These are phyloP conservation scores for Galeopsomyia nigrocyanea DNA, from an alignment of 2,888 invertebrate genomes.

Conservation along the genomic window DNA sequence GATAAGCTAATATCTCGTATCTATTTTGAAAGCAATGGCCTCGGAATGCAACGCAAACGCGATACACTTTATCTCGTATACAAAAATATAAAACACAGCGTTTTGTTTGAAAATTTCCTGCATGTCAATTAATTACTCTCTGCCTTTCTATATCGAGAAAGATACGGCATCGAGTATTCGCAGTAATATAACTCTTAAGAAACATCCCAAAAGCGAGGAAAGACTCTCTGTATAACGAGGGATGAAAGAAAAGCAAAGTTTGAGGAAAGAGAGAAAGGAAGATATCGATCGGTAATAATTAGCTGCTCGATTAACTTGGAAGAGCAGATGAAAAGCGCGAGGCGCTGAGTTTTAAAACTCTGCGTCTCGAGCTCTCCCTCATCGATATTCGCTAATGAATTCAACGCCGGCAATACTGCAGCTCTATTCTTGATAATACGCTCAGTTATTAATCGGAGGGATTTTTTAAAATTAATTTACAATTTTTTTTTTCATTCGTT, in stretches of 20 bases:
- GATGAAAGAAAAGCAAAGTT: constrained; percentile 42
- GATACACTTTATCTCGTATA: too few species aligned
- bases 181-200: constrained; percentile 27
- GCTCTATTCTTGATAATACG: constrained; percentile 27
- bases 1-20: too few species aligned
- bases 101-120: too few species aligned
- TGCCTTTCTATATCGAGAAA: too few species aligned
- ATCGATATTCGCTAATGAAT: constrained; percentile 34
- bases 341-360: background rate
- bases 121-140: too few species aligned
- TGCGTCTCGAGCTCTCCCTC: constrained; percentile 1
- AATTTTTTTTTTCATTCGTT: background rate
- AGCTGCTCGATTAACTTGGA: constrained; percentile 42
- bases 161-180: constrained; percentile 18
- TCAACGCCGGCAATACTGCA: constrained; percentile 14
- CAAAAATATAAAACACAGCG: too few species aligned
- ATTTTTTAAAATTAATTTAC: constrained; percentile 3
- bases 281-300: constrained; percentile 45
- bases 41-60: too few species aligned
- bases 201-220: constrained; percentile 30
- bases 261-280: background rate
- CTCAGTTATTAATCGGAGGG: constrained; percentile 31
- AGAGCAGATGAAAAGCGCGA: constrained; percentile 38
- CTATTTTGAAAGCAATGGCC: too few species aligned
- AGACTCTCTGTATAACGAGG: constrained; percentile 26